These are phyloP conservation scores for Eudasyphora cyanicolor DNA, from an alignment of 2,888 invertebrate species.

Conservation along the genomic window DNA sequence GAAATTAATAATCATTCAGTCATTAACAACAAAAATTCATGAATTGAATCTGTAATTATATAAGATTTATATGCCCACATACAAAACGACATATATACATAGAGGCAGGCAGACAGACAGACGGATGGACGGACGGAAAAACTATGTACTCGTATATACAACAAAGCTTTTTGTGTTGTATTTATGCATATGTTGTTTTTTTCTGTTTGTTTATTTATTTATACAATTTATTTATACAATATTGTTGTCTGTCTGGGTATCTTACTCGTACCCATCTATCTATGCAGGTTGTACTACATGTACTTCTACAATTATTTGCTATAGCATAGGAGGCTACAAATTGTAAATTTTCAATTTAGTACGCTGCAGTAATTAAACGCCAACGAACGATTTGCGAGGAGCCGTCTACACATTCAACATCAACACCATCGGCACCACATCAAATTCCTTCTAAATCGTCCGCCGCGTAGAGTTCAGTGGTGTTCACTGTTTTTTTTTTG, in stretches of 20 bases:
- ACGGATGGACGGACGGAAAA: too few species aligned
- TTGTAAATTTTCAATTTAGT: slow-evolving; percentile 5
- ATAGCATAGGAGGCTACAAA: slow-evolving; percentile 14
- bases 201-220: background rate
- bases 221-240: too few species aligned
- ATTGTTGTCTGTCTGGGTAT: too few species aligned
- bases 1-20: slow-evolving; percentile 21
- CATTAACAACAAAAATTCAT: slow-evolving; percentile 35
- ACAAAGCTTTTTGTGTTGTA: background rate
- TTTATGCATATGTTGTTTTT: slow-evolving; percentile 6
- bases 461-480: slow-evolving; percentile 29
- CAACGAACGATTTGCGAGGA: slow-evolving; percentile 29
- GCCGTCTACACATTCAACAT: too few species aligned
- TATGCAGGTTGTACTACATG: too few species aligned
- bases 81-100: too few species aligned
- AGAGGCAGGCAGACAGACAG: too few species aligned
- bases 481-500: too few species aligned
- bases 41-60: slow-evolving; percentile 50
- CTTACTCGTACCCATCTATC: too few species aligned
- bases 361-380: slow-evolving; percentile 49
- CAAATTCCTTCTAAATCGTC: too few species aligned
- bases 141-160: slow-evolving; percentile 9
- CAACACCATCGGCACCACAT: slow-evolving; percentile 19
- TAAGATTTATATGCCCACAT: slow-evolving; percentile 11
- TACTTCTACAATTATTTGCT: too few species aligned